Base-by-base conservation (phyloP, 2,888 invertebrate genomes). In the Teleogryllus oceanicus region DNA sequence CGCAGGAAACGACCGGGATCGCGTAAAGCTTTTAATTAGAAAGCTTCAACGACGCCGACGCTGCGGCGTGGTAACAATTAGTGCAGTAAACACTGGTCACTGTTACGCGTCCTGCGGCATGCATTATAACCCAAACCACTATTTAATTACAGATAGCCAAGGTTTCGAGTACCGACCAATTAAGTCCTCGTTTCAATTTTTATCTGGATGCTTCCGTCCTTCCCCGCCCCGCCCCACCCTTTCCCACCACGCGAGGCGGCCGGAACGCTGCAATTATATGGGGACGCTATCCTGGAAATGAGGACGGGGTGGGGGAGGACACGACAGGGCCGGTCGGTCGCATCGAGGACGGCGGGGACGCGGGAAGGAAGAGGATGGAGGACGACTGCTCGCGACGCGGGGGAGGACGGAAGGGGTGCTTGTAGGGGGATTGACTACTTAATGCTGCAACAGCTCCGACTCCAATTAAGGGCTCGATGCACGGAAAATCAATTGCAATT, bases 391-490 rank as follows among this genome's bases (percentile, higher is more conserved):
- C 24, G 24, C 24, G 62, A 62, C 18, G 62, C 13, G 62, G 16
- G 62, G 18, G 18, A 62, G 62, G 62, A 62, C 62, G 16, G 62
- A 62, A 13, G 62, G 18, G 18, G 62, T 2, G 62, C 13, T 62
- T 62, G 62, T 62, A 18, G 13, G 16, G 18, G 62, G 18, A 62
- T 62, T 62, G 62, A 62, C 62, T 62, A 62, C 62, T 62, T 62
- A 18, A 62, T 62, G 62, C 62, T 62, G 62, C 62, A 62, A 62
- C 62, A 62, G 62, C 62, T 18, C 16, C 62, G 62, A 13, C 62
- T 16, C 62, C 62, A 62, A 62, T 62, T 62, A 62, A 62, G 62
- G 62, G 62, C 62, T 62, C 62, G 62, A 62, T 62, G 16, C 62
- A 10, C 13, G 62, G 62, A 62, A 62, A 62, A 62, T 62, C 62